Base-by-base conservation (phyloP, 2,113 vertebrate species). In the Cynopterus brachyotis region DNA sequence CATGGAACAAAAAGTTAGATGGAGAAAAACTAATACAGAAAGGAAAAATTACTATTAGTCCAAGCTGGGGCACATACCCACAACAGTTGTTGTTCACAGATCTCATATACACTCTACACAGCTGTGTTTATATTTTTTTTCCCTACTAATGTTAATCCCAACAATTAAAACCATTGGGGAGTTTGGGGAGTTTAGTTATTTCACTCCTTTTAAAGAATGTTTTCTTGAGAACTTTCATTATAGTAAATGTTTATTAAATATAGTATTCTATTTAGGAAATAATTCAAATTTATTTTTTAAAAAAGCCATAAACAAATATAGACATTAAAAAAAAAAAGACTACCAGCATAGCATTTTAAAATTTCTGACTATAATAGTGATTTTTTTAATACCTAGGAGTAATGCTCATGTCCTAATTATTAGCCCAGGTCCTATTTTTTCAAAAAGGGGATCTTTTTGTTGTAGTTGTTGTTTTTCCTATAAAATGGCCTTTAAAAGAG, bases 101-200 rank as follows among this genome's bases (percentile, higher is more conserved):
- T 96, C 22, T 96, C 66, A 91, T 88, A 72, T 35, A 57, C 59
- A 78, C 28, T 70, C 37, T 45, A 93, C 1, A 55, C 37, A 97
- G 92, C 60, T 97, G 84, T 76, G 66, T 93, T 94, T 96, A 47
- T 96, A 37, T 35, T 30, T 97, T 53, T 53, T 97, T 95, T 91
- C 96, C 17, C 93, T 96, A 32, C 80, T 87, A 93, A 96, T 53
- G 57, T 24, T 95, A 95, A 98, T n/a, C 0, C 32, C 50, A 95
- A 19, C 42, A 92, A 60, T 32, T 93, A 81, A 47, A 97, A 79
- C 42, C 72, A 96, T 73, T 94, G 42, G 45, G 12, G 42, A 80
- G 32, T 78, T 26, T 50, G 9, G 22, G 30, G 55, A 86, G 47
- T 82, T 85, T 60, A 89, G 86, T 55, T 62, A 64, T 96, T 96